Conservation (phyloP, 92 coral and sea anemone species). For the Siderastrea radians region DNA sequence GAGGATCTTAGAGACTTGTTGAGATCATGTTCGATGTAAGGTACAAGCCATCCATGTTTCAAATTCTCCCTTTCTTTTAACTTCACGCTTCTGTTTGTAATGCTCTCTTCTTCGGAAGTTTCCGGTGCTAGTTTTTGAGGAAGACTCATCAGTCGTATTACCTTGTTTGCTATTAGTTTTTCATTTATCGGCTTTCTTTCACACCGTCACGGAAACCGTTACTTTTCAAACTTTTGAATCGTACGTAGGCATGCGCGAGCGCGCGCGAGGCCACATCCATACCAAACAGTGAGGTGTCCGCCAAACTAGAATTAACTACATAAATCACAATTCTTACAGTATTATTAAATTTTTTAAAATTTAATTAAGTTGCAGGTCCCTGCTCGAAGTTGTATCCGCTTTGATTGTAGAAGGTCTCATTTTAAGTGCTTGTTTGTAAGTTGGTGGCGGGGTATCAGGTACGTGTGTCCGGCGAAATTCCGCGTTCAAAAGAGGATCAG, state of each 20-base stretch:
- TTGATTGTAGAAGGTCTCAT: slow-evolving; percentile 3
- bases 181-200: not conserved
- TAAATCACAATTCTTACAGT: too few relatives aligned
- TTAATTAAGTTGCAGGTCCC: too few relatives aligned
- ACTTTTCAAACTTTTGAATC: not conserved
- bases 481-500: not conserved
- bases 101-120: not conserved
- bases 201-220: not conserved
- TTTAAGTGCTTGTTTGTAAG: slow-evolving; percentile 74
- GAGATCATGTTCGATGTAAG: slow-evolving; percentile 50
- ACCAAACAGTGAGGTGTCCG: too few relatives aligned
- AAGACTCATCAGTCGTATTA: not conserved
- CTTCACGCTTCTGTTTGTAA: not conserved
- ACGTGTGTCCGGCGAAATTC: not conserved
- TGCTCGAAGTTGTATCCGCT: too few relatives aligned
- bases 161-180: not conserved
- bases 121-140: not conserved
- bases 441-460: slow-evolving; percentile 66
- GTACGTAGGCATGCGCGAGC: not conserved
- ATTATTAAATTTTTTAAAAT: too few relatives aligned
- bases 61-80: not conserved
- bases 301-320: too few relatives aligned
- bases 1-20: slow-evolving; percentile 42
- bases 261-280: not conserved
- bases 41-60: slow-evolving; percentile 38